Conservation (phyloP, 2,888 invertebrate genomes). For the Seladonia tumulorum region DNA sequence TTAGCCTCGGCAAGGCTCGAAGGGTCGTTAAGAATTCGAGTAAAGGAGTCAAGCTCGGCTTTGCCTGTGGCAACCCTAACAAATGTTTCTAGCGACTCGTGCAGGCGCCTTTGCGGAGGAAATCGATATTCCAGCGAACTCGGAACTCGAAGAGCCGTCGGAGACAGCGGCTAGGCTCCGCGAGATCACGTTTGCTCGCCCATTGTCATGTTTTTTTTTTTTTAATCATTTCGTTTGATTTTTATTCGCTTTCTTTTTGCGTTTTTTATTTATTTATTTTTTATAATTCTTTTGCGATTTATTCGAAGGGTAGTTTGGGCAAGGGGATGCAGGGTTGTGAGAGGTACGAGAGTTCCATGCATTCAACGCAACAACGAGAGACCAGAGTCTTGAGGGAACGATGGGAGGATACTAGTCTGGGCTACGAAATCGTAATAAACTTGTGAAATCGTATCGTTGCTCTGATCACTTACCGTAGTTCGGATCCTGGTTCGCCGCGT, state of each 20-base stretch:
- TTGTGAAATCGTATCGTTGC: slow-evolving; percentile 60
- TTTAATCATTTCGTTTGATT: neutral
- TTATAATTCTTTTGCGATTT: neutral
- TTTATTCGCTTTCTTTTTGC: neutral
- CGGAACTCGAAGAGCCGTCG: slow-evolving; percentile 67
- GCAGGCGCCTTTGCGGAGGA: slow-evolving; percentile 38
- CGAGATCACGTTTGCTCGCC: slow-evolving; percentile 50
- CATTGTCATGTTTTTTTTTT: neutral
- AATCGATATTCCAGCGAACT: slow-evolving; percentile 51
- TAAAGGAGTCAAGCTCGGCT: slow-evolving; percentile 31
- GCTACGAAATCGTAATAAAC: slow-evolving; percentile 80
- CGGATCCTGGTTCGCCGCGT: slow-evolving; percentile 88
- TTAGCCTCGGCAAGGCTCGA: slow-evolving; percentile 41
- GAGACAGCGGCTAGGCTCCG: slow-evolving; percentile 65
- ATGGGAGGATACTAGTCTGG: slow-evolving; percentile 81
- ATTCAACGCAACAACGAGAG: slow-evolving; percentile 84
- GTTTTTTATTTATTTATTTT: neutral
- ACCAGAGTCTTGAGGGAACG: slow-evolving; percentile 82
- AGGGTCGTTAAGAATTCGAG: slow-evolving; percentile 44
- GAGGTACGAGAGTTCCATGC: slow-evolving; percentile 84
- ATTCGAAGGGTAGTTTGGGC: slow-evolving; percentile 49
- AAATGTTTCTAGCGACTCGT: slow-evolving; percentile 39
- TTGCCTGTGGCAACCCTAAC: slow-evolving; percentile 56
- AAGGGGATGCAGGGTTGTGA: slow-evolving; percentile 75
- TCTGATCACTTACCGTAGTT: slow-evolving; percentile 90